These are phyloP conservation scores for Drosophila aff. DNA, from an alignment of 1,140 invertebrate genomes.

Conservation along the genomic window DNA sequence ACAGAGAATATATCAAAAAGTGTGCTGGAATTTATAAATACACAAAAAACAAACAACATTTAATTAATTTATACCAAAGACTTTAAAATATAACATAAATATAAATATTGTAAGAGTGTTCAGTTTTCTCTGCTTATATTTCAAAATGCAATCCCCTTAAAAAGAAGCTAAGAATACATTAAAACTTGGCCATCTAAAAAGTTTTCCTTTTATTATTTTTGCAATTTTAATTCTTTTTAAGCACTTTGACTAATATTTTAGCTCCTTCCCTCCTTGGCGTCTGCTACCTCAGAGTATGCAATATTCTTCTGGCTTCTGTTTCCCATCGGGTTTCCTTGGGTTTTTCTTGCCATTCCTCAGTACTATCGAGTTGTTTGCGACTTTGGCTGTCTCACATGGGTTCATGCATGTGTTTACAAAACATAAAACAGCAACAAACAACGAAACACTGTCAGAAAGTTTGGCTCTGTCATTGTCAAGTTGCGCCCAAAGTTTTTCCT, in stretches of 20 bases:
- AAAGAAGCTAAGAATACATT: constrained; percentile 1
- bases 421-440: constrained; percentile 60
- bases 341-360: constrained; percentile 6
- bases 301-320: constrained; percentile 14
- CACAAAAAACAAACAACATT: too few relatives aligned
- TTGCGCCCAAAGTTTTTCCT: constrained; percentile 66
- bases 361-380: constrained; percentile 57
- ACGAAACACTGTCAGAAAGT: constrained; percentile 68
- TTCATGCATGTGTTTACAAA: constrained; percentile 74
- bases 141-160: neutral
- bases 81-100: neutral
- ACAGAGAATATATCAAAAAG: neutral
- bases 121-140: neutral
- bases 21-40: neutral
- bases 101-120: neutral
- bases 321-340: constrained; percentile 15
- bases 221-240: constrained; percentile 25
- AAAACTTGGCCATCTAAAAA: constrained; percentile 10
- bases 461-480: constrained; percentile 77
- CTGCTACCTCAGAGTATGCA: constrained; percentile 1
- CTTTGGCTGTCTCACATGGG: constrained; percentile 61
- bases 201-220: constrained; percentile 6
- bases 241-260: constrained; percentile 10
- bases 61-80: neutral
- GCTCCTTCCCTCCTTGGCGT: neutral